Base-by-base conservation (phyloP, 2,888 invertebrate species). In the Auanema freiburgensis region DNA sequence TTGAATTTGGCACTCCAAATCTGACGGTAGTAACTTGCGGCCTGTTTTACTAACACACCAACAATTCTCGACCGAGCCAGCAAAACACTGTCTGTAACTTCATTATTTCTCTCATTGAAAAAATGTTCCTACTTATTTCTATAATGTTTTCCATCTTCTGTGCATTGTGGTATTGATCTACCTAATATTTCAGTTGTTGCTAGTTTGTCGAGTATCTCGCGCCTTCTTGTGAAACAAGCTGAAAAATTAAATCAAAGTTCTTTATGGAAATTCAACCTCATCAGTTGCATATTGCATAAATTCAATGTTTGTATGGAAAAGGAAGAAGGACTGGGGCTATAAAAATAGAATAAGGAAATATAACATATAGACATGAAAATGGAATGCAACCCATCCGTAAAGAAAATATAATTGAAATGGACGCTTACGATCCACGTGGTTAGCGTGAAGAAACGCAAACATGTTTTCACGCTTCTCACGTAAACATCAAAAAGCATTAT, bases 1-100 rank as follows among this genome's bases (percentile, higher is more conserved):
- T 24, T 65, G 67, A 21, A 69, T 61, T 55, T 72, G 69, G 50
- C 69, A 68, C 18, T 63, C 59, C 21, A 57, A 56, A 16, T 72
- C 69, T 33, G 61, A 57, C 52, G 65, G 50, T 0, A 58, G 52
- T 21, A 68, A 25, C 25, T 63, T 57, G 49, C 69, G 40, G n/a
- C 73, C 73, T 25, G 64, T 57, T 40, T 44, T 40, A 10, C 59
- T 61, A 0, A 71, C 73, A 62, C 73, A 74, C 73, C 73, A 74
- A 42, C 73, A 74, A 11, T 56, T 62, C 12, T 69, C 67, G 10
- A 33, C 33, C 3, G 71, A 69, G 33, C 71, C 73, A 12, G 71
- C 73, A 14, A 74, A 63, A 40, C 73, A 74, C 57, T 74, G 73
- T 55, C 69, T 72, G 54, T 56, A 66, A 18, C 16, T 16, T 43